A percentile compares a stretch with the other conserved stretches of the same genome.
These are phyloP conservation scores for Plagodis pulveraria DNA, from an alignment of 2,888 invertebrate species.

Conservation along the genomic window DNA sequence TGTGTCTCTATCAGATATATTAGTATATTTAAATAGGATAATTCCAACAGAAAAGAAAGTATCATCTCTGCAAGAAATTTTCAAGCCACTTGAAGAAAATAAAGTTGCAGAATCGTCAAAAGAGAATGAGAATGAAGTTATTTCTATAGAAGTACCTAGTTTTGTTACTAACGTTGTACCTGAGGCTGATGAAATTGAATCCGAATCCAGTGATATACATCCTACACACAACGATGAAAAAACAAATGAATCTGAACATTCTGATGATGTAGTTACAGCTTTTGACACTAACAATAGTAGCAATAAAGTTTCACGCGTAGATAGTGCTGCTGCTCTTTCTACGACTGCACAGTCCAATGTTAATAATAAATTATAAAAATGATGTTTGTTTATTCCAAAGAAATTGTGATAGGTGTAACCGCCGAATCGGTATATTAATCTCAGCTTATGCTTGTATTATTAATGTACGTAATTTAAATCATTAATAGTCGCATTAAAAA, in stretches of 20 bases:
- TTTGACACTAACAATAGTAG: slow-evolving; percentile 41
- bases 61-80: slow-evolving; percentile 79
- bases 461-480: slow-evolving; percentile 68
- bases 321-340: slow-evolving; percentile 42
- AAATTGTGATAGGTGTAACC: slow-evolving; percentile 77
- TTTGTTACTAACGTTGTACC: slow-evolving; percentile 56
- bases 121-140: slow-evolving; percentile 75
- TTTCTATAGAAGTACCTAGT: slow-evolving; percentile 74
- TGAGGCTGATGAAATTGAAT: slow-evolving; percentile 51
- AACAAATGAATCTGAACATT: slow-evolving; percentile 46
- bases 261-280: slow-evolving; percentile 44
- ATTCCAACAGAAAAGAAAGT: slow-evolving; percentile 79
- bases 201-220: slow-evolving; percentile 41
- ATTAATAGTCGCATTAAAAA: slow-evolving; percentile 76
- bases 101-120: slow-evolving; percentile 74
- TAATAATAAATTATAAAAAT: slow-evolving; percentile 52
- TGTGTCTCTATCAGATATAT: slow-evolving; percentile 80
- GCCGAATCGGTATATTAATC: slow-evolving; percentile 74
- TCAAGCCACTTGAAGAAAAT: slow-evolving; percentile 77
- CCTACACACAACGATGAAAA: slow-evolving; percentile 34
- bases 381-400: slow-evolving; percentile 70
- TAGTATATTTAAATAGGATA: slow-evolving; percentile 81
- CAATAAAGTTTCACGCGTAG: slow-evolving; percentile 46
- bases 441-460: slow-evolving; percentile 78
- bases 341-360: slow-evolving; percentile 45